Conservation (phyloP, 1,140 invertebrate species). For the Thaumetopoea pityocampa region DNA sequence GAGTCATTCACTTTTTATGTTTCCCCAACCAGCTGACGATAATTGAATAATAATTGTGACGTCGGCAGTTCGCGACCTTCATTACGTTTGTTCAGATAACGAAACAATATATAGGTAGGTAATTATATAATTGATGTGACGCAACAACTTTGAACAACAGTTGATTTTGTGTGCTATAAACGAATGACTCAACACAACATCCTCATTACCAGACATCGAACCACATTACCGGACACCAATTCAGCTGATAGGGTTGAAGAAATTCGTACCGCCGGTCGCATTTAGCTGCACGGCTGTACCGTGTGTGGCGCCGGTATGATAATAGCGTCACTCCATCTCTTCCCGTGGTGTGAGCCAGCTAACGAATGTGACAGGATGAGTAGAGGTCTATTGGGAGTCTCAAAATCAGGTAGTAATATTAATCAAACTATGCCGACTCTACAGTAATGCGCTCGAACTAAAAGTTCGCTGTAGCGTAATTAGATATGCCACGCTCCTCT, state of each 20-base stretch:
- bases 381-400: too few relatives aligned
- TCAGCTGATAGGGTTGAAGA: too few relatives aligned
- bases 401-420: constrained; percentile 31
- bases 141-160: constrained; percentile 12
- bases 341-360: too few relatives aligned
- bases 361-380: neutral
- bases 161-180: too few relatives aligned
- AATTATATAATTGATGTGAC: constrained; percentile 14
- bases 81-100: constrained; percentile 28
- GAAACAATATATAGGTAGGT: constrained; percentile 19
- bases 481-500: constrained; percentile 51
- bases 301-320: too few relatives aligned
- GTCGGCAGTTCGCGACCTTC: constrained; percentile 30
- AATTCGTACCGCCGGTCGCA: too few relatives aligned
- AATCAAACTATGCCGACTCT: constrained; percentile 47
- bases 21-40: constrained; percentile 26
- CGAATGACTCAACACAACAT: too few relatives aligned
- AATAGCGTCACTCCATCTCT: too few relatives aligned
- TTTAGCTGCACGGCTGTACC: too few relatives aligned
- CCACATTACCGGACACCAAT: too few relatives aligned
- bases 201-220: too few relatives aligned
- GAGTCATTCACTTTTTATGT: constrained; percentile 50
- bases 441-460: constrained; percentile 30
- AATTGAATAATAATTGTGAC: constrained; percentile 32
- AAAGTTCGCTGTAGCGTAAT: constrained; percentile 43